Conservation (phyloP, 2,113 vertebrate genomes). For the Glaucomys volans region DNA sequence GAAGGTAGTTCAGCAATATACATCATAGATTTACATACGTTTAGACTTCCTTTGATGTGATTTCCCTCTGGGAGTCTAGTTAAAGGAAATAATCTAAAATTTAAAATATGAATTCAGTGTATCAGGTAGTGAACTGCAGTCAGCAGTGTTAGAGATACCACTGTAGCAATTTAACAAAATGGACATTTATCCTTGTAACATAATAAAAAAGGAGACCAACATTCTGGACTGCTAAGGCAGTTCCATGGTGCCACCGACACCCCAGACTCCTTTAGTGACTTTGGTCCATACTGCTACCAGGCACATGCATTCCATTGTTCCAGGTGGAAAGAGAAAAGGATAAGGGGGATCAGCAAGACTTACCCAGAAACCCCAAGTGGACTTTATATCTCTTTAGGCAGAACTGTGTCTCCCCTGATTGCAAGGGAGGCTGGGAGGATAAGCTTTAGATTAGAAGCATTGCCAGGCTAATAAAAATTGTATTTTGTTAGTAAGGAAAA, state of each 20-base stretch:
- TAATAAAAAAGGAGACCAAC: background rate
- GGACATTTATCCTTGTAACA: background rate
- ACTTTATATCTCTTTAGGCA: background rate
- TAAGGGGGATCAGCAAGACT: background rate
- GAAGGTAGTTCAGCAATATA: slow-evolving; percentile 36
- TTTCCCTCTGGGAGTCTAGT: slow-evolving; percentile 42
- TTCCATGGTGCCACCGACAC: background rate
- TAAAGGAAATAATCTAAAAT: slow-evolving; percentile 35
- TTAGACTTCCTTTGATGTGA: background rate
- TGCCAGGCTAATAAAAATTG: background rate
- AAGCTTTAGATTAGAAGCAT: background rate
- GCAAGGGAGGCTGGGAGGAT: background rate
- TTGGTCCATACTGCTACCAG: background rate
- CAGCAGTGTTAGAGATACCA: background rate
- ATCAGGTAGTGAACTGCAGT: background rate
- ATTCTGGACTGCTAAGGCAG: background rate
- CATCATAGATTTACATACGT: background rate
- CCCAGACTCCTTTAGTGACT: background rate
- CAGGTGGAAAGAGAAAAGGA: background rate
- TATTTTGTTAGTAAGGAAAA: slow-evolving; percentile 28
- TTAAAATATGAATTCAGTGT: background rate
- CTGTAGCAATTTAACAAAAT: background rate
- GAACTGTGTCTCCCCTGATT: background rate
- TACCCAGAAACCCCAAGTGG: background rate
- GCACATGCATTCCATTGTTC: background rate